Conservation (phyloP, 2,113 vertebrate species). For the Struthidea cinerea region DNA sequence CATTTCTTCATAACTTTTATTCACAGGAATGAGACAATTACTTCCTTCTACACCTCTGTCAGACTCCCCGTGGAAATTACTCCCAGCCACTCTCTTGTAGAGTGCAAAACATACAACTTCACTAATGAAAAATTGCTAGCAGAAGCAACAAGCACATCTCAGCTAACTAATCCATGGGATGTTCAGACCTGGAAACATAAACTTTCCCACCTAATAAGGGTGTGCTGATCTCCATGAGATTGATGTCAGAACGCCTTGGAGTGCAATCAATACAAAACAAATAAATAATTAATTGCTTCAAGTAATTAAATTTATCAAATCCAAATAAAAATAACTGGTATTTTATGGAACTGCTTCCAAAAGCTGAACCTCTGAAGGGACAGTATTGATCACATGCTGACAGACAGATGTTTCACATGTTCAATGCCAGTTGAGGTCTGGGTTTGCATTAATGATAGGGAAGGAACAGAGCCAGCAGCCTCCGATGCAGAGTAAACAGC, state of each 20-base stretch:
- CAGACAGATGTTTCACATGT: slow-evolving; percentile 61
- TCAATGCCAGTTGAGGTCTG: slow-evolving; percentile 26
- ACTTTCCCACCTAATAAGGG: slow-evolving; percentile 54
- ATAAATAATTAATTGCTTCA: slow-evolving; percentile 72
- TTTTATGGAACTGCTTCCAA: slow-evolving; percentile 59
- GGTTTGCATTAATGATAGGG: slow-evolving; percentile 57
- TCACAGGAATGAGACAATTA: neutral
- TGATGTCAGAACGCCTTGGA: slow-evolving; percentile 41
- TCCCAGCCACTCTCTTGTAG: neutral
- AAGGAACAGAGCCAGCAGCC: slow-evolving; percentile 22
- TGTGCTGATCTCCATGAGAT: slow-evolving; percentile 36
- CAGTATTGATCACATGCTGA: slow-evolving; percentile 55
- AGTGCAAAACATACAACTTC: neutral
- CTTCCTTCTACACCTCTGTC: neutral
- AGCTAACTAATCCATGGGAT: slow-evolving; percentile 39
- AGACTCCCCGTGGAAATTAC: slow-evolving; percentile 11
- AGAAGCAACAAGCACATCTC: slow-evolving; percentile 50
- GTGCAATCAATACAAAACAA: slow-evolving; percentile 60
- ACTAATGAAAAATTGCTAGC: slow-evolving; percentile 13
- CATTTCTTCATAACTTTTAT: slow-evolving; percentile 12
- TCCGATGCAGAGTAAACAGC: slow-evolving; percentile 14
- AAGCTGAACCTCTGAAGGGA: slow-evolving; percentile 50
- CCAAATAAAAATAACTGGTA: slow-evolving; percentile 67
- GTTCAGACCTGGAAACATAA: slow-evolving; percentile 34
- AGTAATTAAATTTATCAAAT: slow-evolving; percentile 73